These are phyloP conservation scores for Ambastaia sidthimunki DNA, from an alignment of 2,797 vertebrate genomes.

Conservation along the genomic window DNA sequence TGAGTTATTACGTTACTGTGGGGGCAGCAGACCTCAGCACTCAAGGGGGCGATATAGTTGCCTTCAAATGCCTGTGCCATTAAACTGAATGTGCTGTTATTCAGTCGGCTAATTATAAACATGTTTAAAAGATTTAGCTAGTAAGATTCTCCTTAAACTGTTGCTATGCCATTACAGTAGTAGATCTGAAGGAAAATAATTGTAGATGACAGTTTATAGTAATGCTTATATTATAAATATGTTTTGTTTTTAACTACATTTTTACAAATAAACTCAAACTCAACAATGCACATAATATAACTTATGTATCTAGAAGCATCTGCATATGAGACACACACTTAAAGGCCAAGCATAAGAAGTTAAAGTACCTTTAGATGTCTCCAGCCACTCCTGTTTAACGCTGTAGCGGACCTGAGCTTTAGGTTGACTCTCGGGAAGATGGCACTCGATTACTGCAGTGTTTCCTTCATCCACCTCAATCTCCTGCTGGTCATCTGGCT, in stretches of 20 bases:
- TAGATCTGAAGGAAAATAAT: background rate
- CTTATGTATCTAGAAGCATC: background rate
- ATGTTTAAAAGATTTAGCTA: background rate
- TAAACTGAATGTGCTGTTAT: background rate
- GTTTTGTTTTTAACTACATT: too few relatives aligned
- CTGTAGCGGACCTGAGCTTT: constrained; percentile 98
- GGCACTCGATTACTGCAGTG: constrained; percentile 94
- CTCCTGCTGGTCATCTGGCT: constrained; percentile 90
- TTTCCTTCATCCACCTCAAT: constrained; percentile 98
- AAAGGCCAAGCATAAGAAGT: too few relatives aligned
- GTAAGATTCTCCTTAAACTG: background rate
- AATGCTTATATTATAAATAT: background rate
- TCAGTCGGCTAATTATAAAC: background rate
- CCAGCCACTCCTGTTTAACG: constrained; percentile 97
- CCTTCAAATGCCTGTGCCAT: constrained; percentile 3
- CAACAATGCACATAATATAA: too few relatives aligned
- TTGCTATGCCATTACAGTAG: background rate
- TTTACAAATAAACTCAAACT: too few relatives aligned
- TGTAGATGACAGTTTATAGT: background rate
- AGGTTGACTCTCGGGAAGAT: constrained; percentile 96
- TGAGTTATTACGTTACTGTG: background rate
- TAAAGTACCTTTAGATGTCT: constrained; percentile 89
- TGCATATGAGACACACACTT: background rate
- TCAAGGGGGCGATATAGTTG: constrained; percentile 7
- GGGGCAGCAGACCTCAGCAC: background rate